Base-by-base conservation (phyloP, 1,140 invertebrate species). In the Melanaphis sacchari region DNA sequence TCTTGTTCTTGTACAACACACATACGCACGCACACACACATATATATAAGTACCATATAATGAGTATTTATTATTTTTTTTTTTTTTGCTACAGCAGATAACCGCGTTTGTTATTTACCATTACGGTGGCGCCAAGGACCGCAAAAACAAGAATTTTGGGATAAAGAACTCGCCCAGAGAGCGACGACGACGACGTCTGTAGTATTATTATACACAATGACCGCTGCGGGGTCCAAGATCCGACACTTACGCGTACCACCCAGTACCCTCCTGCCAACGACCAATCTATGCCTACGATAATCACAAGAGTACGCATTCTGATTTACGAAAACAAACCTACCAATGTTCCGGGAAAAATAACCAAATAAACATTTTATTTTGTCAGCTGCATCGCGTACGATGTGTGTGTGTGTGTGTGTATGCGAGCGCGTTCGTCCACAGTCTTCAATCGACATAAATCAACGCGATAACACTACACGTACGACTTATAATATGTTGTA, bases 271-370 rank as follows among this genome's bases (percentile, higher is more conserved):
- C 43, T 6, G 43, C 43, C 43, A 9, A 43, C 43, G 9, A 9
- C 43, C 43, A 9, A 66, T 76, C 15, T 76, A 76, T n/a, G 18
- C 31, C 15, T 18, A 76, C 59, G 31, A n/a, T 46, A 41, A 43
- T n/a, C 11, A 41, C 21, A 15, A 54, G 31, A 40, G 36, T 31
- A 21, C 22, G 5, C 5, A 7, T 31, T 52, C 36, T 88, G 43
- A 88, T 52, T 89, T 89, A 89, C 38, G 88, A 89, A 89, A 89
- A 89, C 88, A 54, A 54, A 91, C 90, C n/a, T n/a, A n/a, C n/a
- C 31, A 59, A 41, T 31, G 90, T 52, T 49, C 88, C 31, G 22
- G 88, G 18, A 76, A 76, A 43, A 66, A 21, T 36, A 46, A 21
- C n/a, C 54, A 49, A 92, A 92, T 82, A 49, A 82, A 92, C 76